These are phyloP conservation scores for Agrochola macilenta DNA, from an alignment of 2,888 invertebrate species.

Conservation along the genomic window DNA sequence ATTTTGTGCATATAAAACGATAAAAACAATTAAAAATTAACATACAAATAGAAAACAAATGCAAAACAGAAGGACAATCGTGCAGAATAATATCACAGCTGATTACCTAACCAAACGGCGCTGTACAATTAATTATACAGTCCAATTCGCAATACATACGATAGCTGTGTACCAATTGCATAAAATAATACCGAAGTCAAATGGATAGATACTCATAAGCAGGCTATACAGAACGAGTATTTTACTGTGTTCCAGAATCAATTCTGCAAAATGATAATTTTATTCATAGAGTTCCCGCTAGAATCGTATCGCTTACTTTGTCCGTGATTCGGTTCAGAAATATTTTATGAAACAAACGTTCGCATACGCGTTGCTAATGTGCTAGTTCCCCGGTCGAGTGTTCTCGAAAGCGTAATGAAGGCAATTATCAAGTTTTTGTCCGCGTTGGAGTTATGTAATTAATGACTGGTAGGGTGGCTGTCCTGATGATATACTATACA, in stretches of 20 bases:
- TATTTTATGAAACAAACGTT: slow-evolving; percentile 83
- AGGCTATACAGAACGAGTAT: slow-evolving; percentile 83
- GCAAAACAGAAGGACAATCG: slow-evolving; percentile 28
- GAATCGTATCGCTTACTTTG: slow-evolving; percentile 89
- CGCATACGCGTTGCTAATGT: slow-evolving; percentile 72
- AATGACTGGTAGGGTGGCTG: slow-evolving; percentile 53
- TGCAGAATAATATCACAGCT: slow-evolving; percentile 54
- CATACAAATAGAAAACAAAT: slow-evolving; percentile 11
- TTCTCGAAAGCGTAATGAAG: slow-evolving; percentile 67
- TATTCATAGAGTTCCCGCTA: slow-evolving; percentile 90
- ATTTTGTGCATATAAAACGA: neutral
- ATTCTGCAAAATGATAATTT: slow-evolving; percentile 90
- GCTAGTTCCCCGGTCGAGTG: slow-evolving; percentile 65
- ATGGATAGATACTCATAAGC: slow-evolving; percentile 78
- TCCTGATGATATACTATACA: slow-evolving; percentile 39
- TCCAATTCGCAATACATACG: slow-evolving; percentile 62
- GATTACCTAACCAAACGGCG: slow-evolving; percentile 46
- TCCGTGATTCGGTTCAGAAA: slow-evolving; percentile 88
- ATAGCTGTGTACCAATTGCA: slow-evolving; percentile 67
- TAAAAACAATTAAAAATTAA: slow-evolving; percentile 17
- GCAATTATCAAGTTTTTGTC: slow-evolving; percentile 70
- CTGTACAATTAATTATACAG: slow-evolving; percentile 58
- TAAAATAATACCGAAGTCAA: slow-evolving; percentile 69
- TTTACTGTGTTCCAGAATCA: slow-evolving; percentile 88
- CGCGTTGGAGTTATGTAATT: slow-evolving; percentile 60